These are phyloP conservation scores for Trichopoda pennipes DNA, from an alignment of 2,888 invertebrate genomes.

Conservation along the genomic window DNA sequence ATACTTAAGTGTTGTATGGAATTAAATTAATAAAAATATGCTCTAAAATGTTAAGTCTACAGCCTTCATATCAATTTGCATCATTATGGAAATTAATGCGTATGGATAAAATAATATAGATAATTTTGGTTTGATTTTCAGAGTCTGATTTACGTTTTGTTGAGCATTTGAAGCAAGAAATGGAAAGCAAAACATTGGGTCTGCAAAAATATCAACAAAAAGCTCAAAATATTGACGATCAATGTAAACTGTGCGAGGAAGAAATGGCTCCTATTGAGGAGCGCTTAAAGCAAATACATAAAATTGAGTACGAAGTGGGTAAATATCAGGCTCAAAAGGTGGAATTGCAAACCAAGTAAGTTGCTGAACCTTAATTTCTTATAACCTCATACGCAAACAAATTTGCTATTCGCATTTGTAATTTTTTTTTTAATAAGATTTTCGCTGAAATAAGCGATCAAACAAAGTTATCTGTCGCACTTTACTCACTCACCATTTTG, in stretches of 20 bases:
- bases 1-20: no score
- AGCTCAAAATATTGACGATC: constrained; percentile 83
- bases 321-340: constrained; percentile 83
- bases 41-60: no score
- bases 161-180: constrained; percentile 83
- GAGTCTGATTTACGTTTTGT: constrained; percentile 82
- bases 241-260: constrained; percentile 83
- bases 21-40: no score
- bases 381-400: no score
- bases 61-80: no score
- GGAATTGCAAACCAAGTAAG: constrained; percentile 83
- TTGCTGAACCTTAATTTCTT: no score
- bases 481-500: no score
- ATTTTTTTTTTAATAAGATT: background rate
- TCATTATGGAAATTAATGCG: no score
- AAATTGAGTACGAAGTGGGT: constrained; percentile 82
- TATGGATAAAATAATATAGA: background rate
- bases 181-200: constrained; percentile 83
- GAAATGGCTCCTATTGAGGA: constrained; percentile 83
- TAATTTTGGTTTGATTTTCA: constrained; percentile 73
- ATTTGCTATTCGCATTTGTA: background rate
- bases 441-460: no score
- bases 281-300: constrained; percentile 82
- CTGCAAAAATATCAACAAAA: constrained; percentile 84
- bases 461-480: no score